Evolutionary conservation across 1,140 invertebrate genomes (phyloP).

Genomic region (Helicoverpa zea): DNA sequence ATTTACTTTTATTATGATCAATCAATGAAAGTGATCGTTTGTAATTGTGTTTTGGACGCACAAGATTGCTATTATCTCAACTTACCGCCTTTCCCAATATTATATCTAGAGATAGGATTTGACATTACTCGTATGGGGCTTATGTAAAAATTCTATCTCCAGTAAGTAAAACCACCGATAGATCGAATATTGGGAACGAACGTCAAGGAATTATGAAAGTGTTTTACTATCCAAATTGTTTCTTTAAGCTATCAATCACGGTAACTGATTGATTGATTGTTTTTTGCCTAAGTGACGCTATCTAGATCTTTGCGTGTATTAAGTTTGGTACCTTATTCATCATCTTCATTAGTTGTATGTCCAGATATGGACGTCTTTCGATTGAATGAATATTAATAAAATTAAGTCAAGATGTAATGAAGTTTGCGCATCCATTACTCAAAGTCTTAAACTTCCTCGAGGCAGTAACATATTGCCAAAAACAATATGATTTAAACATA

Average conservation of each 20-base stretch:
- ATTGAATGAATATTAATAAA: slow-evolving; percentile 15
- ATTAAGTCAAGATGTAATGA: slow-evolving; percentile 8
- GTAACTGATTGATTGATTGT: slow-evolving; percentile 36
- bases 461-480: neutral
- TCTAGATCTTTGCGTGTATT: slow-evolving; percentile 35
- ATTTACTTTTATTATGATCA: slow-evolving; percentile 42
- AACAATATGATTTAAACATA: no score
- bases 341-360: no score
- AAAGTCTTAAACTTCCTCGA: neutral
- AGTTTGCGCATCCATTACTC: slow-evolving; percentile 9
- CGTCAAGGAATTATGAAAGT: slow-evolving; percentile 34
- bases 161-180: no score
- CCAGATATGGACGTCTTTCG: no score
- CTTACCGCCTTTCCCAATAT: neutral
- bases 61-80: slow-evolving; percentile 29
- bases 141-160: no score
- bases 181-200: no score
- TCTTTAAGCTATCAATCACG: slow-evolving; percentile 31
- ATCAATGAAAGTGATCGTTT: slow-evolving; percentile 43
- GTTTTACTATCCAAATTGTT: slow-evolving; percentile 33
- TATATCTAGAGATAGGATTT: no score
- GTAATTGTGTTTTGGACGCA: slow-evolving; percentile 32
- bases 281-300: slow-evolving; percentile 42
- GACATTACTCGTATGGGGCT: no score
- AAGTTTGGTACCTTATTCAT: neutral